These are phyloP conservation scores for Bursaphelenchus okinawaensis DNA, from an alignment of 2,888 invertebrate genomes.

Conservation along the genomic window DNA sequence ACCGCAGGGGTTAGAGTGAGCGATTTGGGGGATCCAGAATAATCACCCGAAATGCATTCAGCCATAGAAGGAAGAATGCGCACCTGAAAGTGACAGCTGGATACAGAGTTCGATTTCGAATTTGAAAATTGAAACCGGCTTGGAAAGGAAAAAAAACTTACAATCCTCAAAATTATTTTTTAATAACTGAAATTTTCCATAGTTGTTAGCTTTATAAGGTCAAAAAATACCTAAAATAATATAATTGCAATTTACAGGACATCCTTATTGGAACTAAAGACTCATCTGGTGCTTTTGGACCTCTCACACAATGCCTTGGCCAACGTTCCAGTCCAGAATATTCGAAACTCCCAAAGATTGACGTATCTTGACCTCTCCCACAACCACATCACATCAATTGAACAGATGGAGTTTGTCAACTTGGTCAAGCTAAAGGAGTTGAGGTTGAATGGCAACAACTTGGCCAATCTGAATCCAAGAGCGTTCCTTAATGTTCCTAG, in stretches of 20 bases:
- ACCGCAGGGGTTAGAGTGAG: background rate
- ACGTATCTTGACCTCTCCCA: slow-evolving; percentile 71
- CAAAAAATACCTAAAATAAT: too few species aligned
- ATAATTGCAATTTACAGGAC: too few species aligned
- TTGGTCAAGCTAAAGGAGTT: slow-evolving; percentile 71
- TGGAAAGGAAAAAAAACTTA: too few species aligned
- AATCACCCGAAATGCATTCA: background rate
- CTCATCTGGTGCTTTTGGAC: slow-evolving; percentile 70
- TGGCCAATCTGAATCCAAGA: slow-evolving; percentile 72
- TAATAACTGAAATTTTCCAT: too few species aligned
- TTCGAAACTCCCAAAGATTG: slow-evolving; percentile 72
- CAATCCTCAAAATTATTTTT: too few species aligned
- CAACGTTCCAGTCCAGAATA: slow-evolving; percentile 75
- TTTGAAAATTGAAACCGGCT: too few species aligned
- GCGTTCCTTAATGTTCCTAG: slow-evolving; percentile 77
- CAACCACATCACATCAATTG: slow-evolving; percentile 72
- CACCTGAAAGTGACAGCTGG: background rate
- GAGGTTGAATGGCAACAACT: slow-evolving; percentile 61
- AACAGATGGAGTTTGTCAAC: slow-evolving; percentile 73
- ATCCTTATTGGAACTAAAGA: slow-evolving; percentile 43
- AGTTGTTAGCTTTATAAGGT: too few species aligned
- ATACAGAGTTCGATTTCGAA: too few species aligned
- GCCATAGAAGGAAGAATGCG: background rate
- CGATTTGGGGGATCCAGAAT: background rate
- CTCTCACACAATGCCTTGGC: slow-evolving; percentile 76